Base-by-base conservation (phyloP, 2,888 invertebrate species). In the Julus scandinavius region DNA sequence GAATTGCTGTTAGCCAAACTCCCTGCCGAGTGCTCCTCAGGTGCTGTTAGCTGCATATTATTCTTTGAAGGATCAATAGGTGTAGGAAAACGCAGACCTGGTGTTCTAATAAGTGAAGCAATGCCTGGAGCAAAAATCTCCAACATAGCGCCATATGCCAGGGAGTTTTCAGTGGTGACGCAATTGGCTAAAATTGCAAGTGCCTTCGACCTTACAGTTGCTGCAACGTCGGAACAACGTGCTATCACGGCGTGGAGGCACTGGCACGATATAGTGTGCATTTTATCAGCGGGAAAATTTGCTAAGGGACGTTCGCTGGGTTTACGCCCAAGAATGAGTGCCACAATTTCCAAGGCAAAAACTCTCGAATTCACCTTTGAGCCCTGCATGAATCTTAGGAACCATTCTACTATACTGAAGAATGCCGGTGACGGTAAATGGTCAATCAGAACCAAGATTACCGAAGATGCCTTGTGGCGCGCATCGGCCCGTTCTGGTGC, bases 191-290 rank as follows among this genome's bases (percentile, higher is more conserved):
- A 92, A 15, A 94, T 92, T 4, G 93, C 91, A 89, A 95, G 93
- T 3, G 95, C 95, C 91, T 95, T 94, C 85, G 94, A 93, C 85
- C 95, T 93, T 80, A 96, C 93, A 89, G 94, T 92, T 90, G 94
- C 93, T 2, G 95, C 94, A 7, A 92, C 92, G 91, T 95, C 95
- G 88, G 92, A 90, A 88, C 93, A 94, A 80, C 94, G 93, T 85
- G 93, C 93, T 90, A 94, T 92, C 87, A 94, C 92, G 6, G 94
- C 93, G 20, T 93, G 93, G 89, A 95, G 90, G 11, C 94, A 90
- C 15, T 88, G 80, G 54, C 85, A 87, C 9, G 85, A 72, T n/a
- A 87, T 45, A 15, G 72, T 58, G 1, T 88, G 88, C 29, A 54
- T 88, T 15, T 87, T 83, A 15, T 83, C 40, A 38, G 86, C 87